Conservation (phyloP, 2,797 vertebrate genomes). For the Peromyscus melanophrys region DNA sequence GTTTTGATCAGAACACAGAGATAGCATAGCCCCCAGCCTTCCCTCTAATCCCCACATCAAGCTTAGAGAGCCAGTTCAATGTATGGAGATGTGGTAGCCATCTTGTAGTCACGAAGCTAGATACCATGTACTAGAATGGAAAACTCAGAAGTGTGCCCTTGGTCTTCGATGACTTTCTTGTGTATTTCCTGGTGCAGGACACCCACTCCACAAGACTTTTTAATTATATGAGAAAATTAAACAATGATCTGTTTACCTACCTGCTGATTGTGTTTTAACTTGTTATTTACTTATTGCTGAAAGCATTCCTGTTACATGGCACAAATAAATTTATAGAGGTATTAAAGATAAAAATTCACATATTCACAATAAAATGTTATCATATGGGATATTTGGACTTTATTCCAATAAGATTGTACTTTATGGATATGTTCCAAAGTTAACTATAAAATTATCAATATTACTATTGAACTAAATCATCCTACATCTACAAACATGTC, state of each 20-base stretch:
- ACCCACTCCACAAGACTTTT: not conserved
- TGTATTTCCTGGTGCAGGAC: not conserved
- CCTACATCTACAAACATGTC: constrained; percentile 13
- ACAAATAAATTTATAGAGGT: constrained; percentile 49
- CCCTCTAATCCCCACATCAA: not conserved
- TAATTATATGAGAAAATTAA: constrained; percentile 60
- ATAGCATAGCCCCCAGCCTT: constrained; percentile 9
- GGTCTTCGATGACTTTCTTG: not conserved
- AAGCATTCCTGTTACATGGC: not conserved
- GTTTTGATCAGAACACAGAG: constrained; percentile 36
- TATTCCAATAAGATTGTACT: not conserved
- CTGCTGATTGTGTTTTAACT: not conserved
- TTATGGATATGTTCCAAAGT: constrained; percentile 31
- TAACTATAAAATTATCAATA: constrained; percentile 24
- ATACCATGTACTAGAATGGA: not conserved
- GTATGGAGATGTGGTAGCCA: not conserved
- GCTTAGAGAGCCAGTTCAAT: not conserved
- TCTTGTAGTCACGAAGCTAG: not conserved
- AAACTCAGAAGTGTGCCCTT: not conserved
- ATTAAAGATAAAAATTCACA: constrained; percentile 47
- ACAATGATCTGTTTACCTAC: constrained; percentile 35
- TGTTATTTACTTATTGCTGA: constrained; percentile 33
- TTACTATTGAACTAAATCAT: not conserved
- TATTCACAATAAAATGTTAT: constrained; percentile 41
- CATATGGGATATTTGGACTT: not conserved